Base-by-base conservation (phyloP, 2,113 vertebrate genomes). In the Hydrochoerus hydrochaeris region DNA sequence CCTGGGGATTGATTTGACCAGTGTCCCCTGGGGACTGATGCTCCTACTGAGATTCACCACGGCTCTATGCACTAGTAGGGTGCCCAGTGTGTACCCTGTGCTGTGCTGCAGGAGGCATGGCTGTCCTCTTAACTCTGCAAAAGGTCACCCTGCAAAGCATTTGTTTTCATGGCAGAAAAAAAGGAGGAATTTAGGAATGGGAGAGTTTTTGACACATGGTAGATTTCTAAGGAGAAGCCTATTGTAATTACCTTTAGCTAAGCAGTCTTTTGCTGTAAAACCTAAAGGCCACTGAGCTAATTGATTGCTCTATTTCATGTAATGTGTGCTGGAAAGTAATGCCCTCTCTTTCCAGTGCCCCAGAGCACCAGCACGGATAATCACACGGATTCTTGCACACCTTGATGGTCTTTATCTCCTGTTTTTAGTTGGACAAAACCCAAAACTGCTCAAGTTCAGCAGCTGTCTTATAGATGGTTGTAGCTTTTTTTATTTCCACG, bases 51-150 rank as follows among this genome's bases (percentile, higher is more conserved):
- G 11, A 28, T 65, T 94, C 30, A 2, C 57, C 11, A 7, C 5
- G 8, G 49, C 46, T 11, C 4, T 32, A 7, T 1, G 1, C 6
- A 19, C 7, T 28, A 41, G 46, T 65, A 14, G 24, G 52, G 44
- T 0, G 10, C n/a, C 26, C 49, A 1, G 3, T 57, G 14, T 8
- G 6, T 46, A 16, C 80, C 0, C 0, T 89, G 44, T 17, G 3
- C 62, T 22, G 16, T 16, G 35, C 62, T 58, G 12, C 10, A 1
- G 0, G 65, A 63, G 41, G 24, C 52, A 58, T 22, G 7, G 3
- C 2, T 30, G 6, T 4, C 35, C 73, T 83, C 49, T 86, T 90
- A 67, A 87, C 49, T 85, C 77, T 44, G 38, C 46, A 17, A 14
- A 90, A 88, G 38, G n/a, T 71, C 35, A 4, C 52, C 65, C 46